phyloP scores from a whole-genome alignment of 2,797 vertebrate species.

The Apodemus agrarius region DNA sequence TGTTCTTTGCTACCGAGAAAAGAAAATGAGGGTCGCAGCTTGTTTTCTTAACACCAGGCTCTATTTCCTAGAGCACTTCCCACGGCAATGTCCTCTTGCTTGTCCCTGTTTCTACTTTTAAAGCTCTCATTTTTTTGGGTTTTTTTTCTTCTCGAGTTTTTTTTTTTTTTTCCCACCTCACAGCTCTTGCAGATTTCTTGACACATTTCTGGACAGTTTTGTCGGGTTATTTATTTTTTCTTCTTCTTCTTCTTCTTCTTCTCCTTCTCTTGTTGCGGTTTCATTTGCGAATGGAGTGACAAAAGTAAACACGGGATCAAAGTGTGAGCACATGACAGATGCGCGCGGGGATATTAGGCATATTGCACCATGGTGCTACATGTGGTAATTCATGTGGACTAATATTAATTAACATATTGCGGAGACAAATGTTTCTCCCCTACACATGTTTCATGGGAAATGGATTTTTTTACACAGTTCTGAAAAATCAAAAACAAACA shows the following conservation, averaged over 20 bases:
- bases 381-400: neutral
- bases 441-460: neutral
- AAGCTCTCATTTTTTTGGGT: neutral
- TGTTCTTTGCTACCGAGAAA: neutral
- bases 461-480: neutral
- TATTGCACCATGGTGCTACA: neutral
- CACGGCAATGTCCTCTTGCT: neutral
- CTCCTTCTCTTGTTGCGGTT: slow-evolving; percentile 7
- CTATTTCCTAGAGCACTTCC: slow-evolving; percentile 39
- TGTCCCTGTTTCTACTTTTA: neutral
- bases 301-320: slow-evolving; percentile 37
- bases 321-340: slow-evolving; percentile 37
- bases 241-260: neutral
- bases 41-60: slow-evolving; percentile 37
- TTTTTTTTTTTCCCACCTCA: neutral
- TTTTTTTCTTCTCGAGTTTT: slow-evolving; percentile 14
- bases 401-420: slow-evolving; percentile 11
- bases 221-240: neutral
- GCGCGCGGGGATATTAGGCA: neutral
- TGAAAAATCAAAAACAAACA: neutral
- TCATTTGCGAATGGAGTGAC: slow-evolving; percentile 55
- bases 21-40: slow-evolving; percentile 24
- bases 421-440: neutral
- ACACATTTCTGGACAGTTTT: slow-evolving; percentile 66
- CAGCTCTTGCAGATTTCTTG: slow-evolving; percentile 55